phyloP scores from a whole-genome alignment of 2,888 invertebrate genomes.

The Pachliopta kotzebuea region DNA sequence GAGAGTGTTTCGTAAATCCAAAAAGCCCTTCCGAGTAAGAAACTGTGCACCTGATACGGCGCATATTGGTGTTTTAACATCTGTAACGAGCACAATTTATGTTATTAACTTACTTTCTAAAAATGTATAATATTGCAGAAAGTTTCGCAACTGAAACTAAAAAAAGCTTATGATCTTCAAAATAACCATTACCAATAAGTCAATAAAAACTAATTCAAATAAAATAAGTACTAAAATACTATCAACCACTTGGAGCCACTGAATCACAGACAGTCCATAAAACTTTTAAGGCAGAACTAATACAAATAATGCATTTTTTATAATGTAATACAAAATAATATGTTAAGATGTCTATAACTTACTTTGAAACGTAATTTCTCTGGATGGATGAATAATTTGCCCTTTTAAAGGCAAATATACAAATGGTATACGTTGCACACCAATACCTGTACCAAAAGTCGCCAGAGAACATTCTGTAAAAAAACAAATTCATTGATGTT shows the following conservation, averaged over 20 bases:
- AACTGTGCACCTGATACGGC: slow-evolving; percentile 93
- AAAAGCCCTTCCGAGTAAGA: slow-evolving; percentile 88
- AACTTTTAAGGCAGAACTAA: no score
- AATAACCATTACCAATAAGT: no score
- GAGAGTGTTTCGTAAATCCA: slow-evolving; percentile 87
- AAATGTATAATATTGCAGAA: no score
- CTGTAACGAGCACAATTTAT: slow-evolving; percentile 61
- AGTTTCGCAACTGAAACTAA: no score
- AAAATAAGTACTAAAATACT: no score
- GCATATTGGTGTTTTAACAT: slow-evolving; percentile 89
- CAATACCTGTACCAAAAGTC: slow-evolving; percentile 86
- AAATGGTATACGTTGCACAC: slow-evolving; percentile 90
- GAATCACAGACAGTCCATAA: no score
- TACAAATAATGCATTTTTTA: neutral
- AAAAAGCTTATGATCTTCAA: no score
- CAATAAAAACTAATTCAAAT: no score
- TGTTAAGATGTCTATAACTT: slow-evolving; percentile 38
- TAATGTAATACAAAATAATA: neutral
- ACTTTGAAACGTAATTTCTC: slow-evolving; percentile 92
- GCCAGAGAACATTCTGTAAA: slow-evolving; percentile 89
- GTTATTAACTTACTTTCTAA: neutral
- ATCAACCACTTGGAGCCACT: no score
- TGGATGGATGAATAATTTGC: slow-evolving; percentile 93
- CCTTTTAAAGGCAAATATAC: slow-evolving; percentile 92
- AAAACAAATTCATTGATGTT: slow-evolving; percentile 27